phyloP scores from a whole-genome alignment of 1,140 invertebrate species.

The Drosophila novamexicana region DNA sequence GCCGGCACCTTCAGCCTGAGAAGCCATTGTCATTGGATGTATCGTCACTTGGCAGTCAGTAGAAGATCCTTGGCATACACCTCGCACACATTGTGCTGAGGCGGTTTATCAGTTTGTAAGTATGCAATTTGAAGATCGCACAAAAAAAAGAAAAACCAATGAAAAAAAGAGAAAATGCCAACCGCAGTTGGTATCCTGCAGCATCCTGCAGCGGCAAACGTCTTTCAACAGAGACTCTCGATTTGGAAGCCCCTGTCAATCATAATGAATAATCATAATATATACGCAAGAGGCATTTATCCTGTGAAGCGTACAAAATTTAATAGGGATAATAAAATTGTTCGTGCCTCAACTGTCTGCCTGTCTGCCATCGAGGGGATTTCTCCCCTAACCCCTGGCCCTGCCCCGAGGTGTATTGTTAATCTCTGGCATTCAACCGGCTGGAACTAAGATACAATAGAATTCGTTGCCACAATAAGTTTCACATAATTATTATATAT shows the following conservation, averaged over 20 bases:
- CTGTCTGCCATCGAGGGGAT: conserved; percentile 27
- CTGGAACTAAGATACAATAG: conserved; percentile 39
- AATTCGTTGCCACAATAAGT: conserved; percentile 37
- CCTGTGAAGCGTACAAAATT: conserved; percentile 61
- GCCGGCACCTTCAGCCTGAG: conserved; percentile 17
- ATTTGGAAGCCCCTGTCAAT: conserved; percentile 55
- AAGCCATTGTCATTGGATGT: conserved; percentile 12
- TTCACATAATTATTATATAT: conserved; percentile 30
- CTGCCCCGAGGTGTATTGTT: conserved; percentile 38
- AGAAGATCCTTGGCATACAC: background rate
- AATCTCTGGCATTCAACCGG: conserved; percentile 31
- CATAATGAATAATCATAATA: conserved; percentile 68
- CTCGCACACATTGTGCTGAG: background rate
- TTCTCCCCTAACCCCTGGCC: conserved; percentile 10
- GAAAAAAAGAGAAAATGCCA: background rate
- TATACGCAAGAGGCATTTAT: conserved; percentile 54
- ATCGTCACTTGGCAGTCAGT: background rate
- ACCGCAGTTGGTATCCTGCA: background rate
- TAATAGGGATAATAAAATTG: conserved; percentile 68
- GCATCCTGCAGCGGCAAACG: conserved; percentile 12
- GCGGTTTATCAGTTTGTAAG: background rate
- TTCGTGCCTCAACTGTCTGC: conserved; percentile 19
- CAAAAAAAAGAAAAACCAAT: too few species aligned
- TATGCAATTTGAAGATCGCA: conserved; percentile 1
- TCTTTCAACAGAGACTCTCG: conserved; percentile 24